A percentile compares a stretch with the other conserved stretches of the same genome.
phyloP scores from a whole-genome alignment of 1,140 invertebrate species.

The Bursaphelenchus mucronatus region DNA sequence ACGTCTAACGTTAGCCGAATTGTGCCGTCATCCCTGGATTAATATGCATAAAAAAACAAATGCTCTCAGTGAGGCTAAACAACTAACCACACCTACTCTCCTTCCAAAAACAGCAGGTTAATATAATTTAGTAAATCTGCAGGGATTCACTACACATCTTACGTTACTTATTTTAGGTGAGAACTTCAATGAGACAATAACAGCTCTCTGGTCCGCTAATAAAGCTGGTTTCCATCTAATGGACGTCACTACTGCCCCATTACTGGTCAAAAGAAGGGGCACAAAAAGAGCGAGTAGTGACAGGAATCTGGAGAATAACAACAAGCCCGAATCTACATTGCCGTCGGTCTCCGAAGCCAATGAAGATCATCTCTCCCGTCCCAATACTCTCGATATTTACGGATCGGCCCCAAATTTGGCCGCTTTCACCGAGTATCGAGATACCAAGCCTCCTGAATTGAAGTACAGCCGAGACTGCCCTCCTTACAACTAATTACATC shows the following conservation, averaged over 20 bases:
- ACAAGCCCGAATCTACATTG: neutral
- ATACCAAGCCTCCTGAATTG: conserved; percentile 49
- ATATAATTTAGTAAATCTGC: neutral
- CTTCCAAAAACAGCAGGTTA: conserved; percentile 54
- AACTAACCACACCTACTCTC: conserved; percentile 56
- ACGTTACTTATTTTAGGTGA: conserved; percentile 58
- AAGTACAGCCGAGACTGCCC: conserved; percentile 46
- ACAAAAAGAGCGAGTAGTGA: conserved; percentile 39
- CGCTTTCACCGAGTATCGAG: conserved; percentile 53
- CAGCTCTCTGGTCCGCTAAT: conserved; percentile 71
- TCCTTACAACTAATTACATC: neutral
- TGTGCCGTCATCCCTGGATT: conserved; percentile 51
- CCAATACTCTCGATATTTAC: conserved; percentile 32
- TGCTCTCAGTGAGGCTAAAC: conserved; percentile 10
- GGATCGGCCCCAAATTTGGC: conserved; percentile 20
- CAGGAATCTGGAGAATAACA: conserved; percentile 1
- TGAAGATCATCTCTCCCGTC: conserved; percentile 30
- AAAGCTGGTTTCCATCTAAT: conserved; percentile 72
- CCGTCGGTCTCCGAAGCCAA: conserved; percentile 38
- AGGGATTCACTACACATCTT: neutral
- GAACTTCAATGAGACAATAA: conserved; percentile 67
- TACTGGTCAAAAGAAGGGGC: conserved; percentile 56
- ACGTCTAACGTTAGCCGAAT: conserved; percentile 69
- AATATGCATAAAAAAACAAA: conserved; percentile 25
- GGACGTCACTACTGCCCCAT: conserved; percentile 61